Evolutionary conservation across 2,797 vertebrate species (phyloP).

Genomic region (Adrianichthys oophorus): DNA sequence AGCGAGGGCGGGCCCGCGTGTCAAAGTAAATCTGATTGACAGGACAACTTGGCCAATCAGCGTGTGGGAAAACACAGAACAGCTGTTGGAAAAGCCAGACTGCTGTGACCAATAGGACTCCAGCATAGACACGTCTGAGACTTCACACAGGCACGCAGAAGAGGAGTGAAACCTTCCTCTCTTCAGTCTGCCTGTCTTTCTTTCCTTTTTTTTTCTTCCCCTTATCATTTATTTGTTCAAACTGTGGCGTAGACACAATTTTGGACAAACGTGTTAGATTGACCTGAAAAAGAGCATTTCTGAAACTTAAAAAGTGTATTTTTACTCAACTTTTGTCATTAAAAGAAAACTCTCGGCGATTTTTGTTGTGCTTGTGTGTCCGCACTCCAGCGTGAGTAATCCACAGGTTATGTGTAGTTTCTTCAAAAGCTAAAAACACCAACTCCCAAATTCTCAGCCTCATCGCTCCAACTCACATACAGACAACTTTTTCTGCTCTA

Average conservation of each 20-base stretch:
- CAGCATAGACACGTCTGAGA: conserved; percentile 40
- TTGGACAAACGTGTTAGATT: too few species aligned
- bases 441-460: conserved; percentile 48
- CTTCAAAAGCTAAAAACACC: conserved; percentile 43
- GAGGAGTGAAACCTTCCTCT: conserved; percentile 26
- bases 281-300: too few species aligned
- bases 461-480: conserved; percentile 10
- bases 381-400: conserved; percentile 1
- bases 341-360: not conserved
- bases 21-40: conserved; percentile 68
- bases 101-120: conserved; percentile 77
- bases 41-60: conserved; percentile 60
- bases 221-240: conserved; percentile 15
- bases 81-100: conserved; percentile 73
- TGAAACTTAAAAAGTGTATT: too few species aligned
- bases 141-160: conserved; percentile 54
- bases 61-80: conserved; percentile 78
- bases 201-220: not conserved
- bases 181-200: not conserved
- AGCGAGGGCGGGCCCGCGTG: conserved; percentile 63
- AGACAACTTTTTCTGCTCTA: conserved; percentile 21
- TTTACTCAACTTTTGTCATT: too few species aligned
- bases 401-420: conserved; percentile 65
- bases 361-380: not conserved
- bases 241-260: not conserved